Evolutionary conservation across 2,113 vertebrate species (phyloP), one percentile per base, ranked within the genome.

Genomic region (Morone chrysops): DNA sequence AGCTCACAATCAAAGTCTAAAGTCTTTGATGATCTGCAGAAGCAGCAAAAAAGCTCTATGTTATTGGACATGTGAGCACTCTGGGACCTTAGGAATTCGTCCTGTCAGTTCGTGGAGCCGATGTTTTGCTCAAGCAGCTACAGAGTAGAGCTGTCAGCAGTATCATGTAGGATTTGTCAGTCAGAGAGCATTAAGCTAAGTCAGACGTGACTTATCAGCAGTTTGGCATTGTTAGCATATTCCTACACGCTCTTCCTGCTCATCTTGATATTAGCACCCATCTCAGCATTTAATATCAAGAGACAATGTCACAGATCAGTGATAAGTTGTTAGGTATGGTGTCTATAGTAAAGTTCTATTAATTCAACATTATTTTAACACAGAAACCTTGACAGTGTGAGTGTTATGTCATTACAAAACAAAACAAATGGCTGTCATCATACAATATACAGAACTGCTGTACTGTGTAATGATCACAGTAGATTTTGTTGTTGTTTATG

Each of bases 11-110:
- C 54, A 45, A 20, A 81, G 38, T 50, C 59, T 51, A 45, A 57
- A 57, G 66, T 59, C 75, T 75, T 43, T 88, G 72, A 78, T 78
- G 74, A 85, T 85, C 50, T 78, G 74, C 43, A 43, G 76, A 51
- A 87, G 75, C 71, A 73, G 70, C 36, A 66, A 38, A 54, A 56
- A 57, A 68, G 54, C 36, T 53, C 50, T 12, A 68, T 86, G 67
- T 78, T 67, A 80, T 81, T 7, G 61, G 59, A 53, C 81, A 73
- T 72, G 74, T 3, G 22, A 31, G 31, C 31, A 31, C 31, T 31
- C 3, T 31, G 31, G 31, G 78, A 79, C 72, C 51, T 57, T 48
- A 51, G 84, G 72, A 59, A 18, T 36, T 78, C 7, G 17, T 63
- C 48, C 50, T 62, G 56, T 85, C 73, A 6, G 17, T 48, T 36